A percentile compares a stretch with the other conserved stretches of the same genome.
Evolutionary conservation across 2,888 invertebrate genomes (phyloP).

Genomic region (Melanostoma mellinum): DNA sequence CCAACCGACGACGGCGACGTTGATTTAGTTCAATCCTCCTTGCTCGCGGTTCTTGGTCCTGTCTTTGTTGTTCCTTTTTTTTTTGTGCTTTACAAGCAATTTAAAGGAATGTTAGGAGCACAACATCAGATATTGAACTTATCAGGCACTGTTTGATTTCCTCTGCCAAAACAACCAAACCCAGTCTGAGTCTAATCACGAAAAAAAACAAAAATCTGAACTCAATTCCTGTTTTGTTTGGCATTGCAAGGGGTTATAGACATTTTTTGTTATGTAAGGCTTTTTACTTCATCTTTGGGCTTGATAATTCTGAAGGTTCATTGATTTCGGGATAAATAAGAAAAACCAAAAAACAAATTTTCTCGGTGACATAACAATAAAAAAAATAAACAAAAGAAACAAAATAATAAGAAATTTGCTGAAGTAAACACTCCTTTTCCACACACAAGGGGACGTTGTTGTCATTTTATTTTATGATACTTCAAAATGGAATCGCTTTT

Average conservation of each 20-base stretch:
- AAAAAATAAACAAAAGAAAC: too few species aligned
- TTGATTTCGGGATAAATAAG: constrained; percentile 48
- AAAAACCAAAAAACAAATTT: background rate
- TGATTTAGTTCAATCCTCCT: constrained; percentile 35
- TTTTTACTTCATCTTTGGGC: constrained; percentile 28
- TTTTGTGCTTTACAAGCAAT: constrained; percentile 30
- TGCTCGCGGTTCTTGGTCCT: constrained; percentile 9
- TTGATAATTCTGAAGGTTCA: constrained; percentile 35
- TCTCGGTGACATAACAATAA: background rate
- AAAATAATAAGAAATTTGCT: constrained; percentile 35
- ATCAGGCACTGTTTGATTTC: constrained; percentile 40
- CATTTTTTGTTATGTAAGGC: constrained; percentile 3
- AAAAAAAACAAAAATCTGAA: constrained; percentile 6
- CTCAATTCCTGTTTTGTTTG: constrained; percentile 11
- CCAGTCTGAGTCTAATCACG: background rate
- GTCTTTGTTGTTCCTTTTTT: background rate
- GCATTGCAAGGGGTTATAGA: constrained; percentile 9
- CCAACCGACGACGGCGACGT: constrained; percentile 14
- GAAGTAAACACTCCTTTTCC: constrained; percentile 20
- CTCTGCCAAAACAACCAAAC: constrained; percentile 10
- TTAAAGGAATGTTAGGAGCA: constrained; percentile 20
- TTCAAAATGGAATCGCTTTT: background rate
- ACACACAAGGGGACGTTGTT: constrained; percentile 1
- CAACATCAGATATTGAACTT: constrained; percentile 41
- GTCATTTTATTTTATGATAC: constrained; percentile 7